Conservation (phyloP, 2,888 invertebrate genomes). For the Cynaeus angustus region DNA sequence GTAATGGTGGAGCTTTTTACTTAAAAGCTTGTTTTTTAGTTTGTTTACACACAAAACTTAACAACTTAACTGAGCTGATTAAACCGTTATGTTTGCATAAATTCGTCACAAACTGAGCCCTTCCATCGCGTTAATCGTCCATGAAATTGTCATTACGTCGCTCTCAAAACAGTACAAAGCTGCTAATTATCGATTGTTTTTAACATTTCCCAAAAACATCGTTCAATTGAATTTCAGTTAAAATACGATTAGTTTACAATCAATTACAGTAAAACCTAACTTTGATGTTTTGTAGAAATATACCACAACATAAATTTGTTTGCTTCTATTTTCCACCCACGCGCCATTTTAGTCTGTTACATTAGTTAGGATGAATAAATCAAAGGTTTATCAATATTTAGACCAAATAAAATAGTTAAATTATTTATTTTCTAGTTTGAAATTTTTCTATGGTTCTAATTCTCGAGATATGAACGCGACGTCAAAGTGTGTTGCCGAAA, state of each 20-base stretch:
- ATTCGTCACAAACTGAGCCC: neutral
- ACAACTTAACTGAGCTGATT: too few relatives aligned
- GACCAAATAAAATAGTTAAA: too few relatives aligned
- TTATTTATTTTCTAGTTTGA: too few relatives aligned
- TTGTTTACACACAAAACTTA: too few relatives aligned
- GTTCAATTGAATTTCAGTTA: constrained; percentile 46
- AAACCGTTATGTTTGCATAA: too few relatives aligned
- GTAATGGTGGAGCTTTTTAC: too few relatives aligned
- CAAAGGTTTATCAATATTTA: too few relatives aligned
- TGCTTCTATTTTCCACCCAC: neutral
- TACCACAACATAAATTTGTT: constrained; percentile 1
- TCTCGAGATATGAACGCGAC: constrained; percentile 29
- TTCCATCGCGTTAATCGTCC: neutral
- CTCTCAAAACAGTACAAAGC: constrained; percentile 2
- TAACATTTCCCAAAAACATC: constrained; percentile 14
- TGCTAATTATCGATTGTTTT: constrained; percentile 28
- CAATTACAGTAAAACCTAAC: constrained; percentile 30
- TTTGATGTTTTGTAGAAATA: constrained; percentile 25
- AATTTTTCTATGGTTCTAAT: constrained; percentile 15
- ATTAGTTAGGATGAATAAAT: too few relatives aligned
- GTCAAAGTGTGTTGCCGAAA: constrained; percentile 38
- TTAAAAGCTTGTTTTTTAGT: too few relatives aligned
- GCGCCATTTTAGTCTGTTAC: too few relatives aligned
- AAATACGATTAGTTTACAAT: constrained; percentile 38
- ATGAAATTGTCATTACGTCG: neutral